phyloP scores from a whole-genome alignment of 2,888 invertebrate species.

The Nasonovia ribisnigri region DNA sequence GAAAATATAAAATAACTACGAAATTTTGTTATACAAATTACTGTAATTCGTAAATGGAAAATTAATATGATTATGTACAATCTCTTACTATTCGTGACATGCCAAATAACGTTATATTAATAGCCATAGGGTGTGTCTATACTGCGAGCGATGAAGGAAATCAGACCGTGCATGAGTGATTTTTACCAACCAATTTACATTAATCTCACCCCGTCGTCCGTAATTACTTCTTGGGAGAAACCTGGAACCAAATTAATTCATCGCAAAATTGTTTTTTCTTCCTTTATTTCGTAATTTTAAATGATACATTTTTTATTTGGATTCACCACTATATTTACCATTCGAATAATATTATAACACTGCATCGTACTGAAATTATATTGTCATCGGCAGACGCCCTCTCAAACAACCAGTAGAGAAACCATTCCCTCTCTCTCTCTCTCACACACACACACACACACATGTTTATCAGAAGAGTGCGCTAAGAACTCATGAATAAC shows the following conservation, averaged over 20 bases:
- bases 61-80: not conserved
- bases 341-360: not conserved
- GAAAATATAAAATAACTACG: not conserved
- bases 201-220: not conserved
- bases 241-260: not conserved
- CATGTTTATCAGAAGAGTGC: not conserved
- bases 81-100: not conserved
- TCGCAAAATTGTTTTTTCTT: not conserved
- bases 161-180: not conserved
- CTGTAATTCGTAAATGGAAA: not conserved
- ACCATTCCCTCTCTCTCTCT: too few species aligned
- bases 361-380: not conserved
- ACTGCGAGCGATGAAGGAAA: not conserved
- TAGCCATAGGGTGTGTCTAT: not conserved
- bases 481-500: not conserved
- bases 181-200: conserved; percentile 34
- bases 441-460: not conserved
- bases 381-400: not conserved
- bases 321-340: not conserved
- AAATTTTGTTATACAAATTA: not conserved
- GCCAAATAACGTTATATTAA: conserved; percentile 19
- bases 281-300: not conserved
- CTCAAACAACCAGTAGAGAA: not conserved
- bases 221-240: conserved; percentile 12
- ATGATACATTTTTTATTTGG: not conserved